A percentile compares a stretch with the other conserved stretches of the same genome.
These are phyloP conservation scores for Brienomyrus brachyistius DNA, from an alignment of 2,113 vertebrate species.

Conservation along the genomic window DNA sequence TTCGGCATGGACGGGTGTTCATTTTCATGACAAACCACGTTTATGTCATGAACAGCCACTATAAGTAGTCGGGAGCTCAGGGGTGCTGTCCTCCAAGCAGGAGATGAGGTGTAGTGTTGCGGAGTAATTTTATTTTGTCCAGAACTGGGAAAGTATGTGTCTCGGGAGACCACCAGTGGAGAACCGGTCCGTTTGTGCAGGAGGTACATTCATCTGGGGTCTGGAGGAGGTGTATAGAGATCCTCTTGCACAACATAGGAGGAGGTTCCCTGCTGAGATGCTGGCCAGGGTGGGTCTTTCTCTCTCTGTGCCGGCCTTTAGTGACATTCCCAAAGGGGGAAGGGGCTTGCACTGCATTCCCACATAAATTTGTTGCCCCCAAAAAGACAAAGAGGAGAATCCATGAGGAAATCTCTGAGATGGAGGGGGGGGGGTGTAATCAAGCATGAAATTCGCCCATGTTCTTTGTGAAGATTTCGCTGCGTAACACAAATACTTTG, in stretches of 20 bases:
- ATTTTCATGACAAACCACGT: not conserved
- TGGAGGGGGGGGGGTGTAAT: not conserved
- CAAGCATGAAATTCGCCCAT: not conserved
- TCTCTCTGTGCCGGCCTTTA: not conserved
- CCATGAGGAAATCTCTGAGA: not conserved
- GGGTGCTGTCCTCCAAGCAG: not conserved
- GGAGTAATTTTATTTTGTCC: constrained; percentile 7
- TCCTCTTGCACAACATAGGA: not conserved
- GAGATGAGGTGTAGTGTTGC: not conserved
- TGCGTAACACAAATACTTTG: not conserved
- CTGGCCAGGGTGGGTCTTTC: not conserved
- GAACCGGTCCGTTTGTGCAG: not conserved
- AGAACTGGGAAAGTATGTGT: not conserved
- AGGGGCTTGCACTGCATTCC: not conserved
- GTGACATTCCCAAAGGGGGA: not conserved
- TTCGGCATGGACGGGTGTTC: not conserved
- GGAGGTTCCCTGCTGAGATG: not conserved
- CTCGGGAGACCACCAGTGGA: not conserved
- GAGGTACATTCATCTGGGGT: not conserved
- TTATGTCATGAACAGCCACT: not conserved
- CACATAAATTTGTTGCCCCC: not conserved
- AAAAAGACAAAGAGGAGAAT: not conserved
- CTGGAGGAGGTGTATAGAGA: not conserved
- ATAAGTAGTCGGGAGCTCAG: not conserved
- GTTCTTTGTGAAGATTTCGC: not conserved